These are phyloP conservation scores for Ptychochromis oligacanthus DNA, from an alignment of 2,113 vertebrate genomes.

Conservation along the genomic window DNA sequence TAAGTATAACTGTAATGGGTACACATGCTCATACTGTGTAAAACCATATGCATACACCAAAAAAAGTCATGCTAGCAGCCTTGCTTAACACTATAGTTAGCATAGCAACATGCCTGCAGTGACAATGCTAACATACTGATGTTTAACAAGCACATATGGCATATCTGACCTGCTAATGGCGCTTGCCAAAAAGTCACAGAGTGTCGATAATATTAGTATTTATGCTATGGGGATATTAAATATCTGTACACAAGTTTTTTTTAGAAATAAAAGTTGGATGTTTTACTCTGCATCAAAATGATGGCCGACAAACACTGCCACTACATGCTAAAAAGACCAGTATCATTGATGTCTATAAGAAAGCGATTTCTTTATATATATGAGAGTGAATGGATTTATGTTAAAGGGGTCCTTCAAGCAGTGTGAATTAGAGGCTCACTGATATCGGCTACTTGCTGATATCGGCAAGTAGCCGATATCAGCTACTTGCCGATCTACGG, in stretches of 20 bases:
- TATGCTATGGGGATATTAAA: background rate
- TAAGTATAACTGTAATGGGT: background rate
- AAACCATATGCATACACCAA: background rate
- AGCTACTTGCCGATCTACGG: too few species aligned
- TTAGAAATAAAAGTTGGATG: too few species aligned
- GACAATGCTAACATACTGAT: background rate
- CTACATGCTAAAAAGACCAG: background rate
- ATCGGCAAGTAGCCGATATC: too few species aligned
- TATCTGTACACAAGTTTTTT: background rate
- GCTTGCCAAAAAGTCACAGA: background rate
- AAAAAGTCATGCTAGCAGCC: background rate
- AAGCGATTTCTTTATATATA: background rate
- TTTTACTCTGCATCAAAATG: background rate
- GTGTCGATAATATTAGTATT: background rate
- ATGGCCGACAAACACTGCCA: background rate
- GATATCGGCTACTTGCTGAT: too few species aligned
- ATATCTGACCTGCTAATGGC: background rate
- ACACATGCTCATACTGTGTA: background rate
- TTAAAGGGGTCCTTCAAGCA: too few species aligned
- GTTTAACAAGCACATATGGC: background rate
- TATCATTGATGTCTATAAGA: background rate
- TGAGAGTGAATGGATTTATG: background rate
- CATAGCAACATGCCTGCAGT: background rate
- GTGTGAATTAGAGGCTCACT: too few species aligned
- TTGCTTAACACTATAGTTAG: background rate